Evolutionary conservation across 2,888 invertebrate species (phyloP).

Genomic region (Agrotis puta): DNA sequence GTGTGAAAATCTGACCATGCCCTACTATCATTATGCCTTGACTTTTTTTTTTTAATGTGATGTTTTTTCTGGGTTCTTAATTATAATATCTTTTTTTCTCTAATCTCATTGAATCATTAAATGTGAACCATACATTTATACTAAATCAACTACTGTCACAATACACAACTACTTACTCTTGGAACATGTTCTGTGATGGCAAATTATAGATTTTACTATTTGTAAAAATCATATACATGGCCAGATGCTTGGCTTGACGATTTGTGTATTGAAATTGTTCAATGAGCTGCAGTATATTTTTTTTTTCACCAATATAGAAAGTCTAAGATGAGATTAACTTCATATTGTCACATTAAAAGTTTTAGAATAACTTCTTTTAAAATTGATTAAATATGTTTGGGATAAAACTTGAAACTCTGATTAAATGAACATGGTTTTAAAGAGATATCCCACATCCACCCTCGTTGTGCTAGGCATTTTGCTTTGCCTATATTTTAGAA

Average conservation of each 20-base stretch:
- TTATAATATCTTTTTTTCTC: conserved; percentile 8
- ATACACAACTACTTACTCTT: conserved; percentile 14
- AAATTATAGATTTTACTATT: background rate
- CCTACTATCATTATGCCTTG: conserved; percentile 22
- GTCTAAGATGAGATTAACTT: background rate
- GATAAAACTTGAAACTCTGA: conserved; percentile 20
- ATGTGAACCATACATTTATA: conserved; percentile 24
- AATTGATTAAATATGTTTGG: conserved; percentile 10
- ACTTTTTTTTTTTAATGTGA: conserved; percentile 20
- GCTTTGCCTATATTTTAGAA: conserved; percentile 31
- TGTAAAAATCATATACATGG: background rate
- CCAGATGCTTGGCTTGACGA: background rate
- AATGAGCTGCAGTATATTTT: conserved; percentile 11
- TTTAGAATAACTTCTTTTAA: background rate
- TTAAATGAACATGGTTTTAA: background rate
- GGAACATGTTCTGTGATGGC: conserved; percentile 17
- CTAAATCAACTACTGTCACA: conserved; percentile 16
- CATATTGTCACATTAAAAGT: background rate
- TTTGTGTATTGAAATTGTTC: background rate
- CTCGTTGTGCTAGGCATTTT: conserved; percentile 51
- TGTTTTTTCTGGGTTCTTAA: conserved; percentile 32
- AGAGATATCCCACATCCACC: conserved; percentile 31
- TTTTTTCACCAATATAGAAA: background rate
- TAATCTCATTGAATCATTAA: conserved; percentile 31
- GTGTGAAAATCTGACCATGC: conserved; percentile 31